Evolutionary conservation across 30 jellyfish, hydroid and myxozoan genomes (phyloP).

Genomic region (Calvadosia cruxmelitensis): DNA sequence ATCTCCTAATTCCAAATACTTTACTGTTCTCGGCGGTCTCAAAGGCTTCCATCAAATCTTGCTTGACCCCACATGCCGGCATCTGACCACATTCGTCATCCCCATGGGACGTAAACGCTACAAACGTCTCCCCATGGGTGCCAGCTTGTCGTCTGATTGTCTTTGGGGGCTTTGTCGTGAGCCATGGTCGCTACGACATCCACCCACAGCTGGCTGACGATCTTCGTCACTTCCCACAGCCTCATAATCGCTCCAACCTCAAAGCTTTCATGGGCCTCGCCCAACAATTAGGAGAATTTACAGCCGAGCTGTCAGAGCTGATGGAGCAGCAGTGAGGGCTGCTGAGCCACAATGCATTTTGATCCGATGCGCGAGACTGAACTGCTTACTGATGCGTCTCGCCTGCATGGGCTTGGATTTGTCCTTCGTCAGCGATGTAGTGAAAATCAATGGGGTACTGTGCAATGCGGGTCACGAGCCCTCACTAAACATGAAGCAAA

Average conservation of each 20-base stretch:
- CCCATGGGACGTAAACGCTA: not conserved
- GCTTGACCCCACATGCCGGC: not conserved
- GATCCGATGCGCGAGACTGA: too few species aligned
- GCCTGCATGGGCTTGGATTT: too few species aligned
- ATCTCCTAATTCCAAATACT: not conserved
- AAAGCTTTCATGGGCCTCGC: not conserved
- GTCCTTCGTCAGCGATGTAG: too few species aligned
- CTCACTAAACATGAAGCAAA: too few species aligned
- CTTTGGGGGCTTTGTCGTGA: not conserved
- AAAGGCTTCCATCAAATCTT: not conserved
- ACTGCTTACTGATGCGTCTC: too few species aligned
- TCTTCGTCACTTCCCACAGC: not conserved
- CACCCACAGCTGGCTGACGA: not conserved
- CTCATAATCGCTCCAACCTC: not conserved
- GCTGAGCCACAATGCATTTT: too few species aligned
- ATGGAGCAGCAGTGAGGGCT: too few species aligned
- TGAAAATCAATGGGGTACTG: too few species aligned
- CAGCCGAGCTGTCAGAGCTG: not conserved
- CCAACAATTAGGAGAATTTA: not conserved
- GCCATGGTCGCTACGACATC: not conserved
- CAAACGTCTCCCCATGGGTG: not conserved
- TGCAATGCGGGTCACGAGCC: too few species aligned
- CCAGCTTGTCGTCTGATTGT: not conserved
- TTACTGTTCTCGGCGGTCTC: not conserved
- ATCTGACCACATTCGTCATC: not conserved